Evolutionary conservation across 2,797 vertebrate species (phyloP).

Genomic region (Pterois miles): DNA sequence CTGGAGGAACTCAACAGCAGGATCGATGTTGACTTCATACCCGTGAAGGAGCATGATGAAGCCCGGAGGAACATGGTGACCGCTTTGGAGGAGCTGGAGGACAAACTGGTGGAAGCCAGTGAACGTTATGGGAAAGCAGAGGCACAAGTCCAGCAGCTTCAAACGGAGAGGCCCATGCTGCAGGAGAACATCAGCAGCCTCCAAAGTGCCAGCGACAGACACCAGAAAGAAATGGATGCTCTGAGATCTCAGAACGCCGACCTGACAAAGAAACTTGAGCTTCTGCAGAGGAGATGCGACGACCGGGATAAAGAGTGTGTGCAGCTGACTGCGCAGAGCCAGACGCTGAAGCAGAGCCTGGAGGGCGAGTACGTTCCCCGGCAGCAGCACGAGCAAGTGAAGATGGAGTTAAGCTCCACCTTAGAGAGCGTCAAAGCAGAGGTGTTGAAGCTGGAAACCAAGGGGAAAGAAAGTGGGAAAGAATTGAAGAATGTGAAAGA

Average conservation of each 20-base stretch:
- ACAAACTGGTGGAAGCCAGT: slow-evolving; percentile 86
- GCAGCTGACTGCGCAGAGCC: slow-evolving; percentile 81
- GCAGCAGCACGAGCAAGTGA: slow-evolving; percentile 84
- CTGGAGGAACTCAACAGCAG: slow-evolving; percentile 85
- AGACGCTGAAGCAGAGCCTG: slow-evolving; percentile 79
- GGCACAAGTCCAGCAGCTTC: slow-evolving; percentile 84
- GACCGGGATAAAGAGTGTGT: slow-evolving; percentile 80
- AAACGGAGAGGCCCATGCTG: slow-evolving; percentile 81
- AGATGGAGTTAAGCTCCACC: slow-evolving; percentile 75
- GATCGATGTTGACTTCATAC: slow-evolving; percentile 87
- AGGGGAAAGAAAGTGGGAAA: slow-evolving; percentile 74
- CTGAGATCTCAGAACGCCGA: slow-evolving; percentile 78
- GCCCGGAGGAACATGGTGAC: slow-evolving; percentile 82
- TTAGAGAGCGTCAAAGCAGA: slow-evolving; percentile 85
- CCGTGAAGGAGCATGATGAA: slow-evolving; percentile 86
- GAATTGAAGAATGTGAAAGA: slow-evolving; percentile 85
- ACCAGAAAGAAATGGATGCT: slow-evolving; percentile 78
- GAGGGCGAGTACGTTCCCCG: slow-evolving; percentile 84
- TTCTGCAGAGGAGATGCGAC: slow-evolving; percentile 77
- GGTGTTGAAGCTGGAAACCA: slow-evolving; percentile 80
- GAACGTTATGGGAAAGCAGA: slow-evolving; percentile 86
- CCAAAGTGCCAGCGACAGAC: slow-evolving; percentile 77
- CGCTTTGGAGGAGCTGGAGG: slow-evolving; percentile 87
- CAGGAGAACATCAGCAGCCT: slow-evolving; percentile 80
- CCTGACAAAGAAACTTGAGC: slow-evolving; percentile 82